Percentiles rank a stretch among this genome's conserved stretches.
Evolutionary conservation across 2,113 vertebrate genomes (phyloP).

Genomic region (Tachuris rubrigastra): DNA sequence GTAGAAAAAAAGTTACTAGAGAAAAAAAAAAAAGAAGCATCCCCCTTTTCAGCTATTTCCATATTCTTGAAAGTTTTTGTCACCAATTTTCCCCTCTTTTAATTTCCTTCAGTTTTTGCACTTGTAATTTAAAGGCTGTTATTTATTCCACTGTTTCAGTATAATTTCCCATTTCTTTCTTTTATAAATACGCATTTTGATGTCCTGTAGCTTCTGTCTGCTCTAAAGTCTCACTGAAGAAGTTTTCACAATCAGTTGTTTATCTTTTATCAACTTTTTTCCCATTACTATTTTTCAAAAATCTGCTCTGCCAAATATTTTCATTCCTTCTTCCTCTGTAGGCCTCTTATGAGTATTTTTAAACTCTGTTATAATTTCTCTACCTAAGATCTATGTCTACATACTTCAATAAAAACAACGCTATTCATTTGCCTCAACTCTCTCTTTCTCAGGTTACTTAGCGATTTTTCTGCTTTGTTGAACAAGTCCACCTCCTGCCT

Average conservation of each 20-base stretch:
- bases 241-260: not conserved
- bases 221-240: not conserved
- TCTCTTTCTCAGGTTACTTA: not conserved
- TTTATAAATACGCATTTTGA: not conserved
- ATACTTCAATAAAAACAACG: not conserved
- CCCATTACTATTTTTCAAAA: not conserved
- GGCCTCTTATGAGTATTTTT: not conserved
- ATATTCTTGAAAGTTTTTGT: not conserved
- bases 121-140: not conserved
- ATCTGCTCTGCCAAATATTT: not conserved
- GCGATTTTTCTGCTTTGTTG: not conserved
- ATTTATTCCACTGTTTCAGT: not conserved
- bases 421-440: not conserved
- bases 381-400: not conserved
- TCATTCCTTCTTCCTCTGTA: not conserved
- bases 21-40: not conserved
- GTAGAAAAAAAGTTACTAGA: not conserved
- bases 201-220: not conserved
- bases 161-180: not conserved
- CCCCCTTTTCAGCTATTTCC: accelerated
- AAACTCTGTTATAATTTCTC: not conserved
- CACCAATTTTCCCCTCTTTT: not conserved
- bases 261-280: not conserved
- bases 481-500: not conserved
- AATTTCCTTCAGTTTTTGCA: not conserved